Percentiles rank a stretch among this genome's conserved stretches.
Conservation (phyloP, 2,888 invertebrate genomes). For the Rhodophaea formosa region DNA sequence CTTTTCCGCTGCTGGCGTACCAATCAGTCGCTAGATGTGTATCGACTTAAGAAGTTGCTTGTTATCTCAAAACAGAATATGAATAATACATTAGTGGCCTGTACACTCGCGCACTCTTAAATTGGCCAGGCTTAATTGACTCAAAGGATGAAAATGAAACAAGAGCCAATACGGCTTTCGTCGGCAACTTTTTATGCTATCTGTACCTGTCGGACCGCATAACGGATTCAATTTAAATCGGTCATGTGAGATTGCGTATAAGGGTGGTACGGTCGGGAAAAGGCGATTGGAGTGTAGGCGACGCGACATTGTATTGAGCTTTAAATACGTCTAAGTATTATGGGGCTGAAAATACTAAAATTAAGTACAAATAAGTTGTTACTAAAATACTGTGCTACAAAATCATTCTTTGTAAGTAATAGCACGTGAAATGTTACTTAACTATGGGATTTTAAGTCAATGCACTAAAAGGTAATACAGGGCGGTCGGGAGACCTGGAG, state of each 20-base stretch:
- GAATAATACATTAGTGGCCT: slow-evolving; percentile 77
- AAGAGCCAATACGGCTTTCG: slow-evolving; percentile 36
- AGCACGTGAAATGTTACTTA: too few relatives aligned
- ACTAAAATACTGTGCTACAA: too few relatives aligned
- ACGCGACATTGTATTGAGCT: background rate
- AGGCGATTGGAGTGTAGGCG: slow-evolving; percentile 23
- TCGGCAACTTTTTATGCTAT: slow-evolving; percentile 57
- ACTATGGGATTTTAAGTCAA: too few relatives aligned
- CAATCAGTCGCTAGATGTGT: slow-evolving; percentile 77
- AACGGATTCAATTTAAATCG: slow-evolving; percentile 58
- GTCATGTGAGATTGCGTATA: slow-evolving; percentile 47
- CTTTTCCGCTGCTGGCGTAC: slow-evolving; percentile 52
- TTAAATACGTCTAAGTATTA: too few relatives aligned
- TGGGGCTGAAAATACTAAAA: background rate
- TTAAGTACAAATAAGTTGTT: background rate
- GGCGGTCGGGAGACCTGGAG: too few relatives aligned
- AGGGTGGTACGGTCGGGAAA: slow-evolving; percentile 43
- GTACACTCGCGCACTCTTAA: slow-evolving; percentile 68
- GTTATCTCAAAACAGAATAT: slow-evolving; percentile 81
- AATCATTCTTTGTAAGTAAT: too few relatives aligned
- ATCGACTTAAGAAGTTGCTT: slow-evolving; percentile 75
- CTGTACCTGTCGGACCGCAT: slow-evolving; percentile 41
- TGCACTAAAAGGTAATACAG: too few relatives aligned
- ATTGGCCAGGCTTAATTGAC: slow-evolving; percentile 79
- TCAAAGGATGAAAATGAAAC: slow-evolving; percentile 76